Evolutionary conservation across 1,140 invertebrate genomes (phyloP), one percentile per base, ranked within the genome.

Genomic region (Plodia interpunctella): DNA sequence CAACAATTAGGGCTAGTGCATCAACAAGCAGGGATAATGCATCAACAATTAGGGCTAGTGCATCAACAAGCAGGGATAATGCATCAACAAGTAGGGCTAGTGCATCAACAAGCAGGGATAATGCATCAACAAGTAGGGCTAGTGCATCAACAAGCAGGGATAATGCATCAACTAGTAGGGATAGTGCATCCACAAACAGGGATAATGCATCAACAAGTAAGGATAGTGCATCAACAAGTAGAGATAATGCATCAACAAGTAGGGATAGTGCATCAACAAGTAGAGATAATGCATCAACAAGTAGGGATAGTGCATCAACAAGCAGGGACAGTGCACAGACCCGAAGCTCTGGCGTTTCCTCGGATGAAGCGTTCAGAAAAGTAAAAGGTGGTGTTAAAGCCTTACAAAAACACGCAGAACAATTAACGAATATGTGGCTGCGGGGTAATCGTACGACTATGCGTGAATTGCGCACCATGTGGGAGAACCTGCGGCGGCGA

Each of bases 401-500:
- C 5, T 76, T 90, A 54, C 78, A 87, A 59, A 80, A 78, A 35
- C 89, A 90, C 58, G 83, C 83, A 5, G 59, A 76, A 19, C 74
- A 78, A 49, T 63, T 90, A 13, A 83, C 82, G 0, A 76, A 81
- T 59, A 73, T 88, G 60, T 90, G 88, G 82, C 58, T 87, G 5
- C 79, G 80, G 5, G 86, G 80, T 0, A 82, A 69, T 35, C 74
- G 81, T 0, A 76, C 75, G 11, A 91, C 93, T 38, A 78, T 94
- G 59, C 91, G 92, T 62, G 90, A 93, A 66, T 90, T 94, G 21
- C 90, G 93, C 6, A 87, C 83, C 59, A 92, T 94, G 90, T 92
- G 93, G 88, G 91, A 92, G 58, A 92, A 93, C 72, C 80, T 94
- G 32, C 91, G 93, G 49, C 73, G 91, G 55, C 91, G 93, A 56